phyloP scores from a whole-genome alignment of 2,888 invertebrate genomes.

The Lissonota sp. region DNA sequence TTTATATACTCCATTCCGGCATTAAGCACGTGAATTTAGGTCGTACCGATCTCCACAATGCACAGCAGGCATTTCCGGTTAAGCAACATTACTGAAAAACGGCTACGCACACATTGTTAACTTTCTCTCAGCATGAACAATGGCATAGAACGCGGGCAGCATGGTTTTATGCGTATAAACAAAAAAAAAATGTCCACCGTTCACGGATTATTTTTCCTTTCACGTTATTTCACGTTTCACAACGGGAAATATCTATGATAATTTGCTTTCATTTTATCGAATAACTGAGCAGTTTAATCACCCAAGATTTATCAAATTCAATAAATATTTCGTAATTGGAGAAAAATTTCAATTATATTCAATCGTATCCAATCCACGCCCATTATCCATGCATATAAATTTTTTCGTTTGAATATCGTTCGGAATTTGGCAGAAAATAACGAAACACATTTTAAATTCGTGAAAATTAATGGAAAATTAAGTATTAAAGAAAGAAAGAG shows the following conservation, averaged over 20 bases:
- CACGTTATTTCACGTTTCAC: conserved; percentile 9
- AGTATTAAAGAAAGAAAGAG: no score
- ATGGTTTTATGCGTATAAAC: conserved; percentile 14
- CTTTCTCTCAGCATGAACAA: conserved; percentile 21
- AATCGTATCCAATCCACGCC: no score
- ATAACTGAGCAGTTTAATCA: no score
- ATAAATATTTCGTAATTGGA: no score
- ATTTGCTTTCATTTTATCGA: background rate
- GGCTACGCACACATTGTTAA: conserved; percentile 1
- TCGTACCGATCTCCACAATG: background rate
- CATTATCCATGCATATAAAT: no score
- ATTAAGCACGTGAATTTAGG: background rate
- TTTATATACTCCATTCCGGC: background rate
- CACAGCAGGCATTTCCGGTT: conserved; percentile 27
- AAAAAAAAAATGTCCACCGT: conserved; percentile 18
- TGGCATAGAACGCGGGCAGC: conserved; percentile 11
- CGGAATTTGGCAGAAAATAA: no score
- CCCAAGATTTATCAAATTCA: no score
- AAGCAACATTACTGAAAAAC: conserved; percentile 3
- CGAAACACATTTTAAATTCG: no score
- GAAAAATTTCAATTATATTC: no score
- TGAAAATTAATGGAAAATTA: no score
- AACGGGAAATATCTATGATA: conserved; percentile 18
- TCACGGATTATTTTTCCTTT: conserved; percentile 26
- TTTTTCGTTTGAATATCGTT: no score